Conservation (phyloP, 2,888 invertebrate genomes). For the Polyploca ridens region DNA sequence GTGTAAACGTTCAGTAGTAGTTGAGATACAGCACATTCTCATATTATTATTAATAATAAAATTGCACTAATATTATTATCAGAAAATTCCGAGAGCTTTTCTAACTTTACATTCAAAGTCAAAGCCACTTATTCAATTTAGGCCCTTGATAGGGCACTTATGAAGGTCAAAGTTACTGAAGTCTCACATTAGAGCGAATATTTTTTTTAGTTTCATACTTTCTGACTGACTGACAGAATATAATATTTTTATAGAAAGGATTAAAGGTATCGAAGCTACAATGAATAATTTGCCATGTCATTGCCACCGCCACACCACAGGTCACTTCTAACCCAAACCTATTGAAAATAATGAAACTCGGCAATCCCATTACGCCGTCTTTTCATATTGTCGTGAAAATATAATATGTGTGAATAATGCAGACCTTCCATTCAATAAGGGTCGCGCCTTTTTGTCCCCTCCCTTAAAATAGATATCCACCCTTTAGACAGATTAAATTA, state of each 20-base stretch:
- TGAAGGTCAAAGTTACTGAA: no score
- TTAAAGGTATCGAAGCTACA: not conserved
- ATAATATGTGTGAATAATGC: conserved; percentile 65
- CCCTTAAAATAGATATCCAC: conserved; percentile 71
- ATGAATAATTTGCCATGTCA: not conserved
- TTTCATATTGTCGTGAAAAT: conserved; percentile 65
- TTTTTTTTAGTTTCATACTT: no score
- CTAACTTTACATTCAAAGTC: no score
- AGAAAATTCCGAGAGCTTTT: no score
- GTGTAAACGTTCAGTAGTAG: no score
- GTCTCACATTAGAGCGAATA: no score
- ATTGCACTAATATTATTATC: no score
- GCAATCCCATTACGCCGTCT: conserved; percentile 45
- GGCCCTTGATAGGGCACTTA: no score
- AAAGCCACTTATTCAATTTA: no score
- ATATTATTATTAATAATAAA: no score
- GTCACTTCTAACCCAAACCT: conserved; percentile 8
- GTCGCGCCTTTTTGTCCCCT: conserved; percentile 61
- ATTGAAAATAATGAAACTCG: conserved; percentile 44
- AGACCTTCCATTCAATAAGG: conserved; percentile 70
- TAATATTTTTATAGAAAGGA: no score
- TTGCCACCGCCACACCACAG: not conserved
- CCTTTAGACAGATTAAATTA: conserved; percentile 76
- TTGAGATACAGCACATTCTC: no score
- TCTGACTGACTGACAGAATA: not conserved